phyloP scores from a whole-genome alignment of 2,888 invertebrate genomes.

The Ametastegia equiseti region DNA sequence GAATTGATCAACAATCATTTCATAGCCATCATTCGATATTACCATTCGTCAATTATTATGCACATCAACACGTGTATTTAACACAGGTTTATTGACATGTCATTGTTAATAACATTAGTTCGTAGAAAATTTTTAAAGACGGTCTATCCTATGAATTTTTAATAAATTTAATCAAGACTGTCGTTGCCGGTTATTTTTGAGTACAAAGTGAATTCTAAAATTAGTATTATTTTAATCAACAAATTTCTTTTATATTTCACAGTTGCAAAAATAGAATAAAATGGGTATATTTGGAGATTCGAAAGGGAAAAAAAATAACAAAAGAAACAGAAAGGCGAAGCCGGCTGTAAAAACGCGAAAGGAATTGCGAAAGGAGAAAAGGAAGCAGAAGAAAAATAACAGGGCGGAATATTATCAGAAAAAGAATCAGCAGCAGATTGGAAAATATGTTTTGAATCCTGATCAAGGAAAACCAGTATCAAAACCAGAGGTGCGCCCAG shows the following conservation, averaged over 20 bases:
- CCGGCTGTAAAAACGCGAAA: slow-evolving; percentile 79
- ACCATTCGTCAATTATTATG: not conserved
- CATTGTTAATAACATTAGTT: not conserved
- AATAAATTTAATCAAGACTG: not conserved
- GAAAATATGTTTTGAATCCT: slow-evolving; percentile 65
- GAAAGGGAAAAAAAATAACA: slow-evolving; percentile 49
- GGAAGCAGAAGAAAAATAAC: slow-evolving; percentile 83
- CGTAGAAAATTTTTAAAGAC: not conserved
- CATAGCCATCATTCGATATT: not conserved
- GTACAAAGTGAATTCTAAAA: not conserved
- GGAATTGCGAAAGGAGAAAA: slow-evolving; percentile 84
- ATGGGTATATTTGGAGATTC: slow-evolving; percentile 40
- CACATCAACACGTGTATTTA: not conserved
- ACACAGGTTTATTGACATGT: not conserved
- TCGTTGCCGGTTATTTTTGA: not conserved
- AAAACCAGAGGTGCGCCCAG: slow-evolving; percentile 51
- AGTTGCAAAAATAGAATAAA: too few species aligned
- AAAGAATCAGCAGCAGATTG: slow-evolving; percentile 66
- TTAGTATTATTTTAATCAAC: not conserved
- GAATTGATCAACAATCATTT: not conserved
- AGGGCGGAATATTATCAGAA: slow-evolving; percentile 76
- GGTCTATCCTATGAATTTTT: too few species aligned
- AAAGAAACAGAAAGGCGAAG: slow-evolving; percentile 57
- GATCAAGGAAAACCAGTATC: slow-evolving; percentile 65
- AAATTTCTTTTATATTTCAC: not conserved